phyloP scores from a whole-genome alignment of 2,797 vertebrate species.

The Craterocephalus amniculus region DNA sequence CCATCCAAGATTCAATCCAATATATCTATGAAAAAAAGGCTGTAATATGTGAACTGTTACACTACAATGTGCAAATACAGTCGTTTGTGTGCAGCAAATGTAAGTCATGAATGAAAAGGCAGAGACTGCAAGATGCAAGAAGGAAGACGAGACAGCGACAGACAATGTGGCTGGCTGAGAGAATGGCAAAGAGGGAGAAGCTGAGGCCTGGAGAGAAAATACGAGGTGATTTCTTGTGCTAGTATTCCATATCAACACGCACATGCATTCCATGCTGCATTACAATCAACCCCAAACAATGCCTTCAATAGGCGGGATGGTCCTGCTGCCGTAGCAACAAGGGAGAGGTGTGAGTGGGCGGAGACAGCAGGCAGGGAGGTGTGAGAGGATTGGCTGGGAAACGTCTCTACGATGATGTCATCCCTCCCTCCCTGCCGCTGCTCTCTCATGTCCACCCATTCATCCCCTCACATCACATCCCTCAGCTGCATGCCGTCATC shows the following conservation, averaged over 20 bases:
- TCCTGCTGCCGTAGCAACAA: constrained; percentile 78
- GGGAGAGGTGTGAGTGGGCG: constrained; percentile 69
- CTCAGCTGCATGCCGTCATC: constrained; percentile 62
- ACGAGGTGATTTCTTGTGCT: constrained; percentile 27
- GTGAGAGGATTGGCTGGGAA: constrained; percentile 62
- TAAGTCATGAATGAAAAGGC: constrained; percentile 25
- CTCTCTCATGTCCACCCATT: constrained; percentile 53
- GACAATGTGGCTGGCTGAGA: not conserved
- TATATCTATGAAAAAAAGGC: not conserved
- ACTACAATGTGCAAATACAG: not conserved
- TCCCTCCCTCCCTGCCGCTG: constrained; percentile 38
- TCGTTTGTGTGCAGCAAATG: constrained; percentile 26
- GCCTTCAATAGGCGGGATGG: constrained; percentile 49
- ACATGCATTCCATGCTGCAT: constrained; percentile 18
- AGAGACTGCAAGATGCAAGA: constrained; percentile 19
- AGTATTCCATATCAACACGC: constrained; percentile 25
- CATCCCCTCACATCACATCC: constrained; percentile 59
- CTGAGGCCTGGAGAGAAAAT: constrained; percentile 16
- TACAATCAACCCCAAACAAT: constrained; percentile 67
- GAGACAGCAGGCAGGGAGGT: constrained; percentile 40
- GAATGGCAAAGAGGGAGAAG: not conserved
- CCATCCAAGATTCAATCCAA: not conserved
- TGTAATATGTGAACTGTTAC: not conserved
- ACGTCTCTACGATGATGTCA: constrained; percentile 66
- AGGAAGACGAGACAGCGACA: constrained; percentile 10